Percentiles rank a stretch among this genome's conserved stretches.
Conservation (phyloP, 2,888 invertebrate genomes). For the Dicyrtoma fusca region DNA sequence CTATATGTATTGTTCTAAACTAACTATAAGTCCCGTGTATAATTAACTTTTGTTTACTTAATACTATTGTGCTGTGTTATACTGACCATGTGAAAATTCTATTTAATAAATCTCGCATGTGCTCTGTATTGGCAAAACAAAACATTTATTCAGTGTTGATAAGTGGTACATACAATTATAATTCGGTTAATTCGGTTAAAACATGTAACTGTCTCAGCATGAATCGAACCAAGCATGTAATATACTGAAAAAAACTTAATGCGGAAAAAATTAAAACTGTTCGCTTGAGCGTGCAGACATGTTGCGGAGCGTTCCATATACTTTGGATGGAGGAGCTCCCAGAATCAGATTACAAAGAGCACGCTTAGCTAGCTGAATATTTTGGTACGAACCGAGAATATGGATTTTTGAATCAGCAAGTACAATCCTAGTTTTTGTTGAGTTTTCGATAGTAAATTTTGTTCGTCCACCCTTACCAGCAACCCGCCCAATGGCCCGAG, state of each 20-base stretch:
- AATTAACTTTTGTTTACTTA: no score
- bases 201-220: neutral
- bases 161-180: no score
- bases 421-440: conserved; percentile 96
- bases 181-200: no score
- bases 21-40: no score
- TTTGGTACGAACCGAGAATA: conserved; percentile 95
- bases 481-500: conserved; percentile 93
- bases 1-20: no score
- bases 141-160: no score
- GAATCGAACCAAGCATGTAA: neutral
- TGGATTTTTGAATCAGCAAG: conserved; percentile 96
- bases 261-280: conserved; percentile 67
- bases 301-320: conserved; percentile 90
- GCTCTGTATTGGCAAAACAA: no score
- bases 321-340: conserved; percentile 96
- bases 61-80: no score
- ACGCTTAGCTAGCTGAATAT: conserved; percentile 89
- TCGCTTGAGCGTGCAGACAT: conserved; percentile 82
- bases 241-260: neutral
- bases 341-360: conserved; percentile 95
- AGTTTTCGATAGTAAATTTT: conserved; percentile 98
- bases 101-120: no score
- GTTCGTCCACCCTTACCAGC: conserved; percentile 98
- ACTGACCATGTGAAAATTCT: no score